Base-by-base conservation (phyloP, 2,888 invertebrate species). In the Halocaridina rubra region DNA sequence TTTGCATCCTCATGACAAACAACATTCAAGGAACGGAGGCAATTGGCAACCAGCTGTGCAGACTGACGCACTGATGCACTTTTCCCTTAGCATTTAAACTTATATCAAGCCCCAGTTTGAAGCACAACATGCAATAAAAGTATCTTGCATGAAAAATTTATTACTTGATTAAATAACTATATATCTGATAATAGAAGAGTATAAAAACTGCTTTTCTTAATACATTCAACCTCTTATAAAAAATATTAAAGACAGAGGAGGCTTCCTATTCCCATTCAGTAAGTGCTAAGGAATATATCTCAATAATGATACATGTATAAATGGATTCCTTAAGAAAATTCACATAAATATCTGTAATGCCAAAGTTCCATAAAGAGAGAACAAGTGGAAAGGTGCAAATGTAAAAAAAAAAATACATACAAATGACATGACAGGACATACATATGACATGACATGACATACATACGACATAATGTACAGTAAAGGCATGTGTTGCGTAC, bases 41-140 rank as follows among this genome's bases (percentile, higher is more conserved):
- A 82, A 69, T 76, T 33, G 32, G 59, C 77, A 69, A 67, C 75
- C 81, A 69, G 81, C 69, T 77, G 77, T 57, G 77, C 79, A n/a
- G 27, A 69, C 69, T 46, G 57, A 77, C 59, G 77, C 77, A 59
- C 77, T 61, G n/a, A n/a, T n/a, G n/a, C n/a, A n/a, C n/a, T n/a
- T n/a, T n/a, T n/a, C n/a, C n/a, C n/a, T n/a, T n/a, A n/a, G n/a
- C n/a, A n/a, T n/a, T n/a, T 74, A 46, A 46, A 27, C 29, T 67
- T 30, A 67, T 74, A 27, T 46, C 46, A 33, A 74, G 27, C 27
- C 74, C 74, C 74, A 22, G 24, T 5, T 27, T 22, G 39, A 46
- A 24, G 39, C 16, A 29, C 33, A 8, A 10, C 53, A 19, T 74
- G 24, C 53, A 74, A 46, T 19, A 46, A 39, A 74, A 46, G 74